A percentile compares a stretch with the other conserved stretches of the same genome.
Conservation (phyloP, 2,113 vertebrate genomes). For the Crypturellus undulatus region DNA sequence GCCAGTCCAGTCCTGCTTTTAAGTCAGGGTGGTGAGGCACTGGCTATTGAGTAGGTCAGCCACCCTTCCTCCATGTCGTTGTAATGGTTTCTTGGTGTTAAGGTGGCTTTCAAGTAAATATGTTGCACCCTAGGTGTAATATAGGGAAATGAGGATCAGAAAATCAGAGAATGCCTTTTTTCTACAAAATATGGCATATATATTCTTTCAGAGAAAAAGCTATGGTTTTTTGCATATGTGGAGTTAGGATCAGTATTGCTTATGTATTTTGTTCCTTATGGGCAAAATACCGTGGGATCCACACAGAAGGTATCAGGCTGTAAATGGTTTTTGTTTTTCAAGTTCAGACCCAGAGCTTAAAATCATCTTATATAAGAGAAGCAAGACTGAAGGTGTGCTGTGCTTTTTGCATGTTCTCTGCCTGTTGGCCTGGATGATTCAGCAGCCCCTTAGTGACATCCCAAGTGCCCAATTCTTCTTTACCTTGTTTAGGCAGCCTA, state of each 20-base stretch:
- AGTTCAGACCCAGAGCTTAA: neutral
- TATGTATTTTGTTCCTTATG: neutral
- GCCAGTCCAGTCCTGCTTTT: neutral
- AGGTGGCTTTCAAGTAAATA: too few relatives aligned
- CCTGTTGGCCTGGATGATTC: fast-evolving
- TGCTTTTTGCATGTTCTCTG: neutral
- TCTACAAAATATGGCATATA: neutral
- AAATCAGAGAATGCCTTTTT: neutral
- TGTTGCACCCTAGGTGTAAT: neutral
- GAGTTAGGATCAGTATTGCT: neutral
- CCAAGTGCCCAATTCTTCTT: neutral
- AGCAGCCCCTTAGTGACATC: neutral
- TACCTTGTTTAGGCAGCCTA: neutral
- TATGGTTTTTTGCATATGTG: neutral
- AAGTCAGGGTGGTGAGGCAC: neutral
- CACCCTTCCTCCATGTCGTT: neutral
- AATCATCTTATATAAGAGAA: neutral
- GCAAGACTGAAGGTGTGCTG: neutral
- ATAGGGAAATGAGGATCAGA: neutral
- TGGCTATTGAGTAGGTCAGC: neutral
- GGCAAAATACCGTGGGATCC: neutral
- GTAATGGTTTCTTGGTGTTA: neutral
- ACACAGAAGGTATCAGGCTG: neutral
- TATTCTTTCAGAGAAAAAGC: neutral
- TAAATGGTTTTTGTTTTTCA: neutral